These are phyloP conservation scores for Halcyon leucocephala DNA, from an alignment of 2,797 vertebrate genomes.

Conservation along the genomic window DNA sequence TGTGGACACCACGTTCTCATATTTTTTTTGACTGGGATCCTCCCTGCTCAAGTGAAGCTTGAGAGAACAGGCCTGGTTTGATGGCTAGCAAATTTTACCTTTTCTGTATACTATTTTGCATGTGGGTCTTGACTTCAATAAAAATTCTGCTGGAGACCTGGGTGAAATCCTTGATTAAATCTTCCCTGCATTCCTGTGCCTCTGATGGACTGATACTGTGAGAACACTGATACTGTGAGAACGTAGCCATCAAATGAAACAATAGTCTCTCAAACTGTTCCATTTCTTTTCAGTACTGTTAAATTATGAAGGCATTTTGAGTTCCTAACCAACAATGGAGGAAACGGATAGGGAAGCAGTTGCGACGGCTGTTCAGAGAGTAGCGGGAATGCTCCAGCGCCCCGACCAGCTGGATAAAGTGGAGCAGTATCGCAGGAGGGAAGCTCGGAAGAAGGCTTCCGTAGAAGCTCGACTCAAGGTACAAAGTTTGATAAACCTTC, in stretches of 20 bases:
- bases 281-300: slow-evolving; percentile 34
- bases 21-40: not conserved
- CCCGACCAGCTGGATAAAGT: slow-evolving; percentile 98
- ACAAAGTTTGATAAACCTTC: not conserved
- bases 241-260: not conserved
- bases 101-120: not conserved
- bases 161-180: not conserved
- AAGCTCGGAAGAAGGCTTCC: slow-evolving; percentile 96
- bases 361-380: slow-evolving; percentile 94
- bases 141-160: not conserved
- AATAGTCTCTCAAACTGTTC: not conserved
- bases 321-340: slow-evolving; percentile 83
- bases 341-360: slow-evolving; percentile 94
- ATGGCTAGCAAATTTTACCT: not conserved
- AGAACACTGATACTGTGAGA: not conserved
- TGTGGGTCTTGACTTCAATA: not conserved
- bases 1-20: not conserved
- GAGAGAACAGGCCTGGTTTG: not conserved
- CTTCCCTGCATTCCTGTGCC: not conserved
- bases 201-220: not conserved
- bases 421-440: slow-evolving; percentile 94
- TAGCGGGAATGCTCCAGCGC: slow-evolving; percentile 96
- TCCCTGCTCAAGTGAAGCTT: not conserved
- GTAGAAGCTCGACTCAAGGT: slow-evolving; percentile 98
- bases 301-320: slow-evolving; percentile 57